Evolutionary conservation across 1,140 invertebrate genomes (phyloP).

Genomic region (Drosophila serrata): DNA sequence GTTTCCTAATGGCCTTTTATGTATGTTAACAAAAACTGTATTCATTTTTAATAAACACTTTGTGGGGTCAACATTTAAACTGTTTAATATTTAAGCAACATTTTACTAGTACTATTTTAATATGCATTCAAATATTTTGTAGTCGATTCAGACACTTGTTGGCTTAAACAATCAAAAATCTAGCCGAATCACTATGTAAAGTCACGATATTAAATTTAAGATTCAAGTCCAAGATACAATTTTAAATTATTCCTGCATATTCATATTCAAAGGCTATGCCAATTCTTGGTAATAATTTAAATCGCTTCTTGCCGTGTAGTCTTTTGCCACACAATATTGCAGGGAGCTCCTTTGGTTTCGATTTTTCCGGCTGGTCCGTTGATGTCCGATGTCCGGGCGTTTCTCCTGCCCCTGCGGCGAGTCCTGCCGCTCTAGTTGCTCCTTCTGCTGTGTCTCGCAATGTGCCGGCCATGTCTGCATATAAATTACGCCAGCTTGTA

Average conservation of each 20-base stretch:
- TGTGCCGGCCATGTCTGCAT: conserved; percentile 79
- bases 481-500: conserved; percentile 79
- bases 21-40: neutral
- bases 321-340: conserved; percentile 42
- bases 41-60: conserved; percentile 1
- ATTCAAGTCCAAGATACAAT: neutral
- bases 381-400: conserved; percentile 4
- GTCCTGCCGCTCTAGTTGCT: conserved; percentile 43
- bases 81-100: neutral
- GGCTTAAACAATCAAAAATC: neutral
- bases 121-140: too few species aligned
- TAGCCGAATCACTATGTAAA: neutral
- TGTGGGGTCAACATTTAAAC: neutral
- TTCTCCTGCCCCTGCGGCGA: conserved; percentile 1
- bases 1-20: conserved; percentile 9
- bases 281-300: conserved; percentile 6
- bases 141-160: neutral
- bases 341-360: conserved; percentile 45
- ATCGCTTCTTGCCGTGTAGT: conserved; percentile 13
- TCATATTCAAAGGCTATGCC: conserved; percentile 1
- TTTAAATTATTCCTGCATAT: neutral
- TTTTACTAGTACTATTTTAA: neutral
- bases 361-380: conserved; percentile 47
- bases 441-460: conserved; percentile 57
- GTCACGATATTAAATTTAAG: too few species aligned